Evolutionary conservation across 1,140 invertebrate genomes (phyloP).

Genomic region (Plectrocnemia conspersa): DNA sequence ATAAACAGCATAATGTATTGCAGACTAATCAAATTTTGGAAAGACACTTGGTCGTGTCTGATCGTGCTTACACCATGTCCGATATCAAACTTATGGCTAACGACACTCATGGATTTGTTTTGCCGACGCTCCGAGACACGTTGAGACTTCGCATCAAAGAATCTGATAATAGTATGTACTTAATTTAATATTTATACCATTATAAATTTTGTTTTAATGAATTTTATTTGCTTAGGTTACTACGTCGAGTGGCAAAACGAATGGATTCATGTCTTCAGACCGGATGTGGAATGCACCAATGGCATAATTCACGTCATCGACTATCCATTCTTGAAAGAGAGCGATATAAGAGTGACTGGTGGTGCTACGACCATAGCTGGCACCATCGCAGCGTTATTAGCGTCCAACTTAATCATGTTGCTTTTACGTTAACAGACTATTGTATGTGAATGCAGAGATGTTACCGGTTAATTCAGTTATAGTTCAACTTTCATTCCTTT

Average conservation of each 20-base stretch:
- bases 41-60: conserved; percentile 71
- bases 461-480: not conserved
- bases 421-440: conserved; percentile 12
- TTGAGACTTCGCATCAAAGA: conserved; percentile 68
- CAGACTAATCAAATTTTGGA: conserved; percentile 76
- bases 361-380: conserved; percentile 39
- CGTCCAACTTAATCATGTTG: conserved; percentile 33
- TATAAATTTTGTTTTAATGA: conserved; percentile 3
- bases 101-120: conserved; percentile 55
- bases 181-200: not conserved
- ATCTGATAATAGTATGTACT: conserved; percentile 66
- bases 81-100: conserved; percentile 64
- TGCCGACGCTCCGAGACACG: conserved; percentile 66
- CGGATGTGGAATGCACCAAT: conserved; percentile 88
- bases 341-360: conserved; percentile 72
- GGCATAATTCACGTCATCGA: conserved; percentile 92
- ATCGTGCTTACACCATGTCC: conserved; percentile 70
- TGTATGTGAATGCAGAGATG: not conserved
- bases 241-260: conserved; percentile 77
- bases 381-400: conserved; percentile 37
- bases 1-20: too few species aligned
- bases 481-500: not conserved
- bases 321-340: conserved; percentile 71
- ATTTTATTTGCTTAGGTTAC: conserved; percentile 59
- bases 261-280: conserved; percentile 76